These are phyloP conservation scores for Dorcus hopei DNA, from an alignment of 2,888 invertebrate genomes.

Conservation along the genomic window DNA sequence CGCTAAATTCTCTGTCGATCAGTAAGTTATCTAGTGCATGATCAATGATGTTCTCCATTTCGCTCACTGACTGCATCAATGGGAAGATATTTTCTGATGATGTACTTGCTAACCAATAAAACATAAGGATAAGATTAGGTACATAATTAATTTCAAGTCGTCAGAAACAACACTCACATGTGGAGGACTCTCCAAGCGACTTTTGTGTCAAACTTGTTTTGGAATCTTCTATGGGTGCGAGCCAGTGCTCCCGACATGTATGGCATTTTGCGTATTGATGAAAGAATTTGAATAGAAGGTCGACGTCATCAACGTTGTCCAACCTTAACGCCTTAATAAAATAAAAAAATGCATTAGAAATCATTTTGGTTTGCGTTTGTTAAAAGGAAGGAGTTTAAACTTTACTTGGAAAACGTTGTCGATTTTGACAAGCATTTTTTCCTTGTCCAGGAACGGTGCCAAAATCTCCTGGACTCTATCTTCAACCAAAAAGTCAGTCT, in stretches of 20 bases:
- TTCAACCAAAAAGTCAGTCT: constrained; percentile 73
- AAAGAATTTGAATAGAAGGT: constrained; percentile 67
- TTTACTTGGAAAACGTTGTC: constrained; percentile 73
- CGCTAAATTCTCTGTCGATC: background rate
- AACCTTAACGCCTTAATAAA: constrained; percentile 65
- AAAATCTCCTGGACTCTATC: constrained; percentile 64
- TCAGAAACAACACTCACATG: too few relatives aligned
- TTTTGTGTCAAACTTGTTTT: background rate
- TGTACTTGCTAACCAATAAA: constrained; percentile 1
- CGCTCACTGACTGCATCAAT: constrained; percentile 18
- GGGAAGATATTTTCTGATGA: background rate
- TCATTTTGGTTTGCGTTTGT: background rate
- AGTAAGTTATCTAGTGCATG: constrained; percentile 12
- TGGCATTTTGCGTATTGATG: constrained; percentile 70
- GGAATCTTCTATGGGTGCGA: background rate
- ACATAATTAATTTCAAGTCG: too few relatives aligned
- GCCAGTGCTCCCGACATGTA: constrained; percentile 49
- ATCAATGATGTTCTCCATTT: constrained; percentile 8
- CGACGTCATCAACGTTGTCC: constrained; percentile 64
- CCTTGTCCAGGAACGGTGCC: constrained; percentile 58
- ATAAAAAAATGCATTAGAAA: background rate
- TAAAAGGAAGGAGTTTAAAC: constrained; percentile 4
- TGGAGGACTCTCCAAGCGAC: too few relatives aligned
- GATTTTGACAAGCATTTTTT: constrained; percentile 67
- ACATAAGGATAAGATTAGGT: background rate